Evolutionary conservation across 2,888 invertebrate genomes (phyloP).

Genomic region (Apantesis nais): DNA sequence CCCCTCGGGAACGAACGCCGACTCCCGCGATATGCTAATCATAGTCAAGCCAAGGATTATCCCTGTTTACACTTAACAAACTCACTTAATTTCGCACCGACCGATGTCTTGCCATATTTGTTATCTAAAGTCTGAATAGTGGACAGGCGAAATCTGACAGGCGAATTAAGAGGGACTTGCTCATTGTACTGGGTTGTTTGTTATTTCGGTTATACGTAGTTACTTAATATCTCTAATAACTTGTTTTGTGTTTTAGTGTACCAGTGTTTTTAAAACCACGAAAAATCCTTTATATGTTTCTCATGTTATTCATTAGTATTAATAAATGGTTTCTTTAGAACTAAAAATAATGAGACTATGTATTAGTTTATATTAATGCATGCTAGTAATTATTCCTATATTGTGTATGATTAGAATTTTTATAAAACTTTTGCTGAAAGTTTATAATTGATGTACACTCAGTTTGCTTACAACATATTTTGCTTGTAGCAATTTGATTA

Average conservation of each 20-base stretch:
- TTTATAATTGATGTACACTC: not conserved
- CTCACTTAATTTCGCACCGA: slow-evolving; percentile 83
- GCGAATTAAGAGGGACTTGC: slow-evolving; percentile 39
- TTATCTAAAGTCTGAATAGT: slow-evolving; percentile 48
- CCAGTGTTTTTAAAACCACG: too few relatives aligned
- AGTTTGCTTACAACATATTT: not conserved
- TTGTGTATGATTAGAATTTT: not conserved
- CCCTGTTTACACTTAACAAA: slow-evolving; percentile 86
- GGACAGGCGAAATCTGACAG: slow-evolving; percentile 44
- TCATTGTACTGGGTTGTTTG: slow-evolving; percentile 26
- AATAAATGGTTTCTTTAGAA: too few relatives aligned
- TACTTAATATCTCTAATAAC: not conserved
- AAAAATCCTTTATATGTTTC: not conserved
- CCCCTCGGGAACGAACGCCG: slow-evolving; percentile 78
- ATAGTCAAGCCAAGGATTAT: slow-evolving; percentile 85
- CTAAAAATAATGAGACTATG: not conserved
- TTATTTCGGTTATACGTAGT: slow-evolving; percentile 9
- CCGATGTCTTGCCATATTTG: slow-evolving; percentile 77
- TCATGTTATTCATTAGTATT: not conserved
- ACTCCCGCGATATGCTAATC: slow-evolving; percentile 85
- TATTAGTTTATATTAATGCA: not conserved
- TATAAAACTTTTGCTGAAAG: not conserved
- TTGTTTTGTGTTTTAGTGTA: not conserved
- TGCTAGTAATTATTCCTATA: not conserved
- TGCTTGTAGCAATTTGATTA: too few relatives aligned